Conservation (phyloP, 2,113 vertebrate species). For the Rallus limicola region DNA sequence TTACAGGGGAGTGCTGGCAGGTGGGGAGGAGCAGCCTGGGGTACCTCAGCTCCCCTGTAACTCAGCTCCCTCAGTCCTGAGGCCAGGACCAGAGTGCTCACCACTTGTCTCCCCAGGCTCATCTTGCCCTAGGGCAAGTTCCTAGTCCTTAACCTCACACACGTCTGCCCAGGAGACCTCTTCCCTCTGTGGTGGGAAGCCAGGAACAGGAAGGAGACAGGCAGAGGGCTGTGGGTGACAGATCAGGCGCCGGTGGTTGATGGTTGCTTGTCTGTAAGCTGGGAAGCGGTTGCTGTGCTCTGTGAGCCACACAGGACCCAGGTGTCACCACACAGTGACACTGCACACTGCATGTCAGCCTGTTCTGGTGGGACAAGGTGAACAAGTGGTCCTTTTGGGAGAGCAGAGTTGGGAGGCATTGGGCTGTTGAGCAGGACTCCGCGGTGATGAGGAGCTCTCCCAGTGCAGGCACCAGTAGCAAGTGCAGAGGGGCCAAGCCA, state of each 20-base stretch:
- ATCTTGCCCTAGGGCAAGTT: neutral
- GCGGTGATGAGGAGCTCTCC: neutral
- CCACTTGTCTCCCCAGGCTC: neutral
- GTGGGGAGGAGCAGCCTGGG: too few species aligned
- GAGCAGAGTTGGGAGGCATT: accelerated
- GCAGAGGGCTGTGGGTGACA: neutral
- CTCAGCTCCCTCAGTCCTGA: too few species aligned
- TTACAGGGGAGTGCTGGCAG: too few species aligned
- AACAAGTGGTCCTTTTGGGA: neutral
- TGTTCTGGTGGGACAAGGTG: neutral
- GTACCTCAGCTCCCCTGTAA: too few species aligned
- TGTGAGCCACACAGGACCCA: accelerated
- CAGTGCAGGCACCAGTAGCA: accelerated
- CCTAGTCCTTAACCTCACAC: neutral
- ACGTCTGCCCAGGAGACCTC: accelerated
- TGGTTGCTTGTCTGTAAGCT: neutral
- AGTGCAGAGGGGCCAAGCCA: neutral
- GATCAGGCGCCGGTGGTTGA: accelerated
- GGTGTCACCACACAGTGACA: neutral
- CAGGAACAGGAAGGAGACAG: neutral
- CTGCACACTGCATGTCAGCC: neutral
- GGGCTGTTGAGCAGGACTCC: neutral
- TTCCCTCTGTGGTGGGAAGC: neutral
- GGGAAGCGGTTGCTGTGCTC: neutral
- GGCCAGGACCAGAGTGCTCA: neutral